phyloP scores from a whole-genome alignment of 2,888 invertebrate genomes.

The Lasioglossum malachurum region DNA sequence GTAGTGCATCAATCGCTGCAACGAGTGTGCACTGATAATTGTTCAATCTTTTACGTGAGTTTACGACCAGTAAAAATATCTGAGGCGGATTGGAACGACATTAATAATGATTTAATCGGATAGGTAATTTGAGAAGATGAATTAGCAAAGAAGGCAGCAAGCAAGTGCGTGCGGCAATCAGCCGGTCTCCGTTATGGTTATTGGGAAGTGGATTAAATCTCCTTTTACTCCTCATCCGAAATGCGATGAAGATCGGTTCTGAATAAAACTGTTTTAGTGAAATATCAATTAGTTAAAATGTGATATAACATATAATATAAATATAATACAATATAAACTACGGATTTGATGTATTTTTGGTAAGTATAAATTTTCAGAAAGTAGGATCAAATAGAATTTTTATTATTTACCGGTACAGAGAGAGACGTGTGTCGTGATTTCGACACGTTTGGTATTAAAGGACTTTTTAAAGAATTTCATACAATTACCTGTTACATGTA shows the following conservation, averaged over 20 bases:
- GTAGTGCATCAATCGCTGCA: neutral
- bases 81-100: neutral
- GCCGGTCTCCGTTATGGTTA: neutral
- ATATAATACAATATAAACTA: too few species aligned
- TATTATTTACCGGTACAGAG: too few species aligned
- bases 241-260: too few species aligned
- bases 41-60: neutral
- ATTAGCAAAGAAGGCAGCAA: neutral
- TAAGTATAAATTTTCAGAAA: too few species aligned
- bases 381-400: too few species aligned
- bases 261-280: too few species aligned
- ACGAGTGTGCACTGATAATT: neutral
- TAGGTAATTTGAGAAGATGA: neutral
- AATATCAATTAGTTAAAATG: too few species aligned
- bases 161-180: neutral
- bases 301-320: too few species aligned
- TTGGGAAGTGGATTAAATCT: neutral
- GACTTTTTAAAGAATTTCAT: neutral
- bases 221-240: too few species aligned
- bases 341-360: too few species aligned
- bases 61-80: neutral
- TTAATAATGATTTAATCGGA: conserved; percentile 8
- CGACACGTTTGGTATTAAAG: neutral
- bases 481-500: neutral
- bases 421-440: neutral